Base-by-base conservation (phyloP, 2,888 invertebrate genomes). In the Clivina fossor region DNA sequence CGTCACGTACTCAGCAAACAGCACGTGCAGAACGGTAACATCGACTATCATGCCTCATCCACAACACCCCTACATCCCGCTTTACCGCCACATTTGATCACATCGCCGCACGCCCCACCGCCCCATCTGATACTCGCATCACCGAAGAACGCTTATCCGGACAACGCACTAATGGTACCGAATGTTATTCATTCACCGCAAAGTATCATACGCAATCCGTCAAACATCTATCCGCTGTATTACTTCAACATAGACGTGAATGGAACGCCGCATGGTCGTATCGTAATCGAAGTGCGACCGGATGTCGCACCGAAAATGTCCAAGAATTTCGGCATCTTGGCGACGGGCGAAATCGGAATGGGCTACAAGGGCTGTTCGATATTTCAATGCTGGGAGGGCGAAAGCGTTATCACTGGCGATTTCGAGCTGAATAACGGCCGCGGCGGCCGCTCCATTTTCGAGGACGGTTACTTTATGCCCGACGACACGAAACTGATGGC, bases 301-400 rank as follows among this genome's bases (percentile, higher is more conserved):
- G 89, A 89, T 72, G 85, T 83, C 22, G 89, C 90, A 13, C 90
- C 89, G 13, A 85, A 85, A 69, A 89, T 90, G 88, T 83, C 86
- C 22, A 85, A 86, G 69, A 89, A 89, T 72, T 90, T 90, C 69
- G 81, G 83, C 48, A 80, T 84, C 16, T 74, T 89, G 38, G 79
- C 85, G 15, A 84, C 84, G 7, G 86, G 88, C 41, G 88, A 88
- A 66, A 78, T 83, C 24, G 88, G 89, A 19, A 81, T 84, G 65
- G 86, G 88, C 38, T 90, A 88, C 73, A 86, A 85, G 65, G 89
- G 89, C 32, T 90, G 90, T 71, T 78, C 83, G 63, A 84, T 90
- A 64, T 90, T 89, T 73, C 88, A 89, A 70, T 88, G 88, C 68
- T 89, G 89, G 89, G 86, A 85, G 65, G 84, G 85, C 61, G 88